phyloP scores from a whole-genome alignment of 2,113 vertebrate genomes.

The Melierax canorus region DNA sequence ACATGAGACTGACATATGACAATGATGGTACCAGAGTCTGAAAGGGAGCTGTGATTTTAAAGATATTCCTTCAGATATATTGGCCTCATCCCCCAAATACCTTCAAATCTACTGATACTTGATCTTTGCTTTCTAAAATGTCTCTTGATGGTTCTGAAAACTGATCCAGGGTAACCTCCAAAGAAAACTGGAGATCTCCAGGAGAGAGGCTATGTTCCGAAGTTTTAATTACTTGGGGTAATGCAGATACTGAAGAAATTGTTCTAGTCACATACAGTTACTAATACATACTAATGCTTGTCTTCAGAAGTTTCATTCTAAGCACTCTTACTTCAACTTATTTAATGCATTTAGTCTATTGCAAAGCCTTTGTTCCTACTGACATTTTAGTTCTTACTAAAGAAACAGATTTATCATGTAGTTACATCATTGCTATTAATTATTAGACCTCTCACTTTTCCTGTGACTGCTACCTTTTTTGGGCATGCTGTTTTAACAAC shows the following conservation, averaged over 20 bases:
- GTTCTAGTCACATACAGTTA: not conserved
- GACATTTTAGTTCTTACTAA: slow-evolving; percentile 17
- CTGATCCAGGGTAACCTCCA: not conserved
- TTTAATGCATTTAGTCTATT: not conserved
- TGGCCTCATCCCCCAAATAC: not conserved
- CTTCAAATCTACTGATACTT: not conserved
- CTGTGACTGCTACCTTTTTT: not conserved
- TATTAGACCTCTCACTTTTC: slow-evolving; percentile 13
- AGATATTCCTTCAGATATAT: not conserved
- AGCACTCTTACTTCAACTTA: not conserved
- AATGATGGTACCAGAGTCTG: not conserved
- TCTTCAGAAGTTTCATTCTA: not conserved
- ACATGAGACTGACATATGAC: not conserved
- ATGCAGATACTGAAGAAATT: not conserved
- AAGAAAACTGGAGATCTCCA: not conserved
- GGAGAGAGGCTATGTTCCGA: not conserved
- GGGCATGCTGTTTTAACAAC: not conserved
- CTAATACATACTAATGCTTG: not conserved
- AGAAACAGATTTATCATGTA: not conserved
- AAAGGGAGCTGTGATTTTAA: not conserved
- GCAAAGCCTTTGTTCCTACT: not conserved
- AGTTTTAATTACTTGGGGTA: not conserved
- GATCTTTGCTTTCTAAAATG: not conserved
- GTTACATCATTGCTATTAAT: slow-evolving; percentile 34
- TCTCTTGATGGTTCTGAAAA: not conserved